Evolutionary conservation across 2,797 vertebrate species (phyloP), one percentile per base, ranked within the genome.

Genomic region (Fistularia commersonii): DNA sequence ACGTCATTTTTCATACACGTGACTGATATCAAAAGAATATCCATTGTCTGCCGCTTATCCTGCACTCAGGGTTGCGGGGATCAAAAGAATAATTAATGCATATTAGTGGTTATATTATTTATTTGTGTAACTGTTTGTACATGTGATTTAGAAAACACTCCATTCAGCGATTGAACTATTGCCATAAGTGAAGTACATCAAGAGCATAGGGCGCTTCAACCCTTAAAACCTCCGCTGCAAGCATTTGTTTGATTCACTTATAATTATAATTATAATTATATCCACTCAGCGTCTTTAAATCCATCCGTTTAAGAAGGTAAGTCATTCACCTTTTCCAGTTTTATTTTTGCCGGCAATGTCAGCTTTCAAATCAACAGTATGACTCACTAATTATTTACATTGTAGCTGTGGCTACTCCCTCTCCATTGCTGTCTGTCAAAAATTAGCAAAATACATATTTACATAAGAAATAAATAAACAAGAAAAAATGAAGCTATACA

Each of bases 381-480:
- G 51, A 55, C 64, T 77, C 63, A 67, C 58, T 69, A 80, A 66
- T 65, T 89, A 90, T 90, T 64, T 87, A 91, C 88, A 90, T 43
- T 48, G 72, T 65, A 69, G 78, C 65, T 41, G 54, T 45, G 66
- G 47, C 39, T 56, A 62, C 45, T 41, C 38, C 51, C 60, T 57
- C 59, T 53, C 66, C 41, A 33, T 55, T 32, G 35, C 64, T 68
- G 55, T 67, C 72, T 66, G 50, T 72, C 41, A 57, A 56, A 57
- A 63, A 69, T 84, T 83, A 84, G 76, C 76, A 77, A 86, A 87
- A 81, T 76, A 77, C 74, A 74, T 86, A 89, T 89, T 86, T 80
- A 87, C 87, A 84, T 73, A 56, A 74, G 47, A 87, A 89, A 89
- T 85, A 89, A 88, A 90, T 87, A 71, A 76, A 78, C 48, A 41